Base-by-base conservation (phyloP, 2,888 invertebrate genomes). In the Pandemis heparana region DNA sequence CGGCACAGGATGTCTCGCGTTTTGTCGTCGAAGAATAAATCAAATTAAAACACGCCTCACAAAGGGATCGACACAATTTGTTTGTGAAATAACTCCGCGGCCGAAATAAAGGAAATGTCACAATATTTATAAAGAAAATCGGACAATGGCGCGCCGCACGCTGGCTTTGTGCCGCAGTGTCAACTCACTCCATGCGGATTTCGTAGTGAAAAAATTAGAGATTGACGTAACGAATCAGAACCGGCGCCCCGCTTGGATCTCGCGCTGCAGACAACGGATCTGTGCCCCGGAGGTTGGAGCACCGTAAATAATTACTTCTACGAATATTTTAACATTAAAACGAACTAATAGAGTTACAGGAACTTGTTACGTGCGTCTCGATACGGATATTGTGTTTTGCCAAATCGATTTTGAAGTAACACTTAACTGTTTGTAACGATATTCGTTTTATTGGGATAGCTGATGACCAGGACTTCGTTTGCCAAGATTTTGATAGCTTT, bases 61-160 rank as follows among this genome's bases (percentile, higher is more conserved):
- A 92, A 92, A 92, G 84, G 89, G 85, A 89, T 91, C 89, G 87
- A 89, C 90, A 92, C 90, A 88, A 90, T 89, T 91, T 88, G 87
- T 91, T 90, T 89, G 90, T 90, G 84, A 89, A 91, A 88, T 88
- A 88, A 86, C 91, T 89, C 86, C 87, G 88, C 89, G 87, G 88
- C 83, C 82, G 86, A 87, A 92, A 92, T 92, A 89, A 91, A 92
- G 90, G 89, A 88, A 90, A 94, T 94, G 94, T 94, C 94, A 94
- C 92, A 94, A 94, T 94, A 94, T 94, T 94, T 94, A 92, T 92
- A 93, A 92, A 93, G 93, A 92, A 92, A 92, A 87, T 87, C 77
- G 85, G 83, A 93, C 94, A 94, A 94, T 92, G 85, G 84, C 74
- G 64, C 90, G 79, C 92, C 80, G 89, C 92, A 85, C 87, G 92